Evolutionary conservation across 2,113 vertebrate genomes (phyloP).

Genomic region (Prionailurus bengalensis): DNA sequence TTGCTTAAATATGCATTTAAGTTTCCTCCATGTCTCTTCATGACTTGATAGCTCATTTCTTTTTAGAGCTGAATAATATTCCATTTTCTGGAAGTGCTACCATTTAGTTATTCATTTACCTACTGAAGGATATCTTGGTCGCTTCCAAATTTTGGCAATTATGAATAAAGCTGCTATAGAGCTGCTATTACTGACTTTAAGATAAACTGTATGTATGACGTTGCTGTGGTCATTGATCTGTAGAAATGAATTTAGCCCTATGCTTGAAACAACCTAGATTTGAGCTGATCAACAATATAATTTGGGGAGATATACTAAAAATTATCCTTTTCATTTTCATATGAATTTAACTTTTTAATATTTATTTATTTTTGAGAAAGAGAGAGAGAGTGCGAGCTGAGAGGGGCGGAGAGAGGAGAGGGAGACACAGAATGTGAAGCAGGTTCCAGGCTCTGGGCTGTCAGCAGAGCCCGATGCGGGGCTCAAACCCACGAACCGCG

Average conservation of each 20-base stretch:
- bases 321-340: neutral
- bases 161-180: neutral
- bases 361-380: no score
- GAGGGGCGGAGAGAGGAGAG: no score
- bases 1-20: no score
- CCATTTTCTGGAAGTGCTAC: neutral
- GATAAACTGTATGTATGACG: neutral
- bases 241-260: neutral
- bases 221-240: neutral
- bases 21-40: neutral
- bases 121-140: neutral
- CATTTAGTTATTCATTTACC: neutral
- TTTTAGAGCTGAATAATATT: neutral
- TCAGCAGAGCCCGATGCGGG: no score
- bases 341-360: neutral
- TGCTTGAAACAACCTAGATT: neutral
- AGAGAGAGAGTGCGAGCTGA: no score
- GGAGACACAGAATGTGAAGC: no score
- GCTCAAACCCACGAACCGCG: no score
- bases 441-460: no score
- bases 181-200: neutral
- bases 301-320: neutral
- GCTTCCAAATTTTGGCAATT: neutral
- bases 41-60: neutral
- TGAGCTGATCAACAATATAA: neutral